Base-by-base conservation (phyloP, 2,888 invertebrate species). In the Eupithecia insigniata region DNA sequence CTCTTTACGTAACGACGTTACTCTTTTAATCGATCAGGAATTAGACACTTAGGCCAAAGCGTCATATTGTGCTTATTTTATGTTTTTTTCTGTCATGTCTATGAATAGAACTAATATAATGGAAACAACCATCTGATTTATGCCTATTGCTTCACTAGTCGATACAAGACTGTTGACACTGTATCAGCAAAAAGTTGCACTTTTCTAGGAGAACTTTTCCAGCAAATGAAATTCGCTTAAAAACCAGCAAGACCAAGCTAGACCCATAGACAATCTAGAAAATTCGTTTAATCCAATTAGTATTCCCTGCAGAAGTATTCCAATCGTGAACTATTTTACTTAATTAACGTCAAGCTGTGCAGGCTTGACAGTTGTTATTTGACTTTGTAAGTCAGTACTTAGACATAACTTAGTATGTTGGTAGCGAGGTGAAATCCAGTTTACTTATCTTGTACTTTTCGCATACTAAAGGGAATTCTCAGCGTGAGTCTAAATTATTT, bases 361-460 rank as follows among this genome's bases (percentile, higher is more conserved):
- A 66, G 69, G 67, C 61, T 28, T 39, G 69, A 74, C 71, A 72
- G 73, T 39, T 67, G 69, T 34, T 71, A 79, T 79, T 77, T 76
- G 76, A 77, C 77, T 79, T 79, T 73, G 75, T 77, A 79, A 79
- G 75, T 73, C 66, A 60, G 58, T 70, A 69, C 67, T 71, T 55
- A 55, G 69, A 72, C 72, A 69, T 77, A 71, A 72, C 75, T 75
- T 70, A 76, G 76, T 76, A 67, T 67, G 75, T 72, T 68, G 66
- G 34, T 69, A 34, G 69, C 39, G 70, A 68, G 51, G 72, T 73
- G 74, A 76, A 78, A 76, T 79, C 79, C 75, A 75, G 72, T 75
- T 77, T 43, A 51, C 78, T 75, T 66, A 60, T 67, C 32, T 62
- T 34, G 64, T 36, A 39, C 51, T 68, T 61, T 60, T 68, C 60